A percentile compares a stretch with the other conserved stretches of the same genome.
Evolutionary conservation across 2,113 vertebrate genomes (phyloP).

Genomic region (Perognathus longimembris): DNA sequence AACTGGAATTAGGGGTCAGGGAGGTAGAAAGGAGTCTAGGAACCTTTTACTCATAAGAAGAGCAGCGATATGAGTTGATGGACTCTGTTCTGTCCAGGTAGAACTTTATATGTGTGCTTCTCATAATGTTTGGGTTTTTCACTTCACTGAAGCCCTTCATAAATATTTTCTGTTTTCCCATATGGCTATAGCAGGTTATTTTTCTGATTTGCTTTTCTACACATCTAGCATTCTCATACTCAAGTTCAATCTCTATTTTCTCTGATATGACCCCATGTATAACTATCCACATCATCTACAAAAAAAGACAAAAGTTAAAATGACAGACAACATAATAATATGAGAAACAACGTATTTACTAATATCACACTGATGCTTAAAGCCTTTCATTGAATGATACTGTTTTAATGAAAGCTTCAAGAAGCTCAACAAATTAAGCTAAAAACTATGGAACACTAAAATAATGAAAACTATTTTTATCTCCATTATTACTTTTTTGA

Average conservation of each 20-base stretch:
- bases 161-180: background rate
- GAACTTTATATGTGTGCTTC: background rate
- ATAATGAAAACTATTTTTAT: conserved; percentile 74
- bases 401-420: conserved; percentile 57
- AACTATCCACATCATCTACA: background rate
- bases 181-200: background rate
- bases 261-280: background rate
- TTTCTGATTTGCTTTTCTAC: too few relatives aligned
- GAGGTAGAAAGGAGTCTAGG: too few relatives aligned
- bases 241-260: background rate
- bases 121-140: background rate
- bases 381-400: conserved; percentile 41
- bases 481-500: conserved; percentile 62
- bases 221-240: background rate
- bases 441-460: conserved; percentile 48
- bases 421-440: conserved; percentile 63
- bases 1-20: background rate
- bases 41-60: background rate
- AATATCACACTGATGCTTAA: conserved; percentile 33
- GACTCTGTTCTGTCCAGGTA: background rate
- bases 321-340: conserved; percentile 27
- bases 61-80: accelerated
- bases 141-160: background rate
- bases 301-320: conserved; percentile 2
- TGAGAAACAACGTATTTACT: conserved; percentile 45